Base-by-base conservation (phyloP, 2,113 vertebrate genomes). In the Thamnophis sirtalis region DNA sequence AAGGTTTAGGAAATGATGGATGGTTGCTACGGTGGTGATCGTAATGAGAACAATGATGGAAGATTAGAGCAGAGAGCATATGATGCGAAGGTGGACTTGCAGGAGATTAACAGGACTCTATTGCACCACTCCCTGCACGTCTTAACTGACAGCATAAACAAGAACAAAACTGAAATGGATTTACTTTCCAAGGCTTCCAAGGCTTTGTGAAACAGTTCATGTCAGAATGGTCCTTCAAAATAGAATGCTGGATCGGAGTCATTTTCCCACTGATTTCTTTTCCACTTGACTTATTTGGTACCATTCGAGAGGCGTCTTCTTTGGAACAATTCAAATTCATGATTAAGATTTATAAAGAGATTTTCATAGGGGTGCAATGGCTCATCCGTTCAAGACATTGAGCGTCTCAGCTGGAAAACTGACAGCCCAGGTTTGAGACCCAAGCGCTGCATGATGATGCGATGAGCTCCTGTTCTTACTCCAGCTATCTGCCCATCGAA, bases 231-330 rank as follows among this genome's bases (percentile, higher is more conserved):
- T 33, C 68, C 68, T 80, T 38, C 33, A 80, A 8, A 19, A 80
- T 8, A 3, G n/a, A 11, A 19, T 13, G 48, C 24, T 85, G 43
- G 84, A 26, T 21, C 21, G 84, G 9, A 9, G 43, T 9, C 43
- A 85, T 85, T 85, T 43, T 11, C 43, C 21, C 22, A 49, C 26
- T 85, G 84, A 85, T 49, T 88, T 95, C 56, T 88, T 86, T 95
- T 88, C 60, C 87, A 50, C 93, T 93, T 85, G 68, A 55, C 87
- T 94, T 84, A 91, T 93, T 94, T 15, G 0, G 33, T 91, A 49
- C 92, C 92, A 87, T 91, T 49, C 92, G 91, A 55, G 86, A 84
- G 50, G n/a, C 55, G 49, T 51, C 93, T 93, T 43, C 60, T 80
- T 1, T 2, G 21, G 80, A 90, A 89, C 94, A 90, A 91, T 54